Evolutionary conservation across 2,888 invertebrate genomes (phyloP).

Genomic region (Diadegma fenestrale): DNA sequence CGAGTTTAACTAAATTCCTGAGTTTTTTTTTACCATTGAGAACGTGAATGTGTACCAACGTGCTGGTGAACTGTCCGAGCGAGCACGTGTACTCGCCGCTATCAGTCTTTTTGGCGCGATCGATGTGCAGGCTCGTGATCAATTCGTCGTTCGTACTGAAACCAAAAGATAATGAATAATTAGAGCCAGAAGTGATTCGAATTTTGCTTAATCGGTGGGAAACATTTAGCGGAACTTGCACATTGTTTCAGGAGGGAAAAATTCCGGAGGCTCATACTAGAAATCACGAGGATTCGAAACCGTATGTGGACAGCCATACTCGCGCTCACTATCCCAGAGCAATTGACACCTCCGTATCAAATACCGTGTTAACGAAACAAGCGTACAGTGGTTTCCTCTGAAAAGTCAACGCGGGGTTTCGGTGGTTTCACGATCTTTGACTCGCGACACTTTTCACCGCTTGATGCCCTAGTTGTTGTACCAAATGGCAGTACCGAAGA

Average conservation of each 20-base stretch:
- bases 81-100: conserved; percentile 89
- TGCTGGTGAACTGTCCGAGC: conserved; percentile 88
- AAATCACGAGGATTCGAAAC: neutral
- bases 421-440: conserved; percentile 59
- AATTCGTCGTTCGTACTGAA: conserved; percentile 80
- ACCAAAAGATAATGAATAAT: conserved; percentile 60
- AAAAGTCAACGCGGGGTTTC: conserved; percentile 42
- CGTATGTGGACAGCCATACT: neutral
- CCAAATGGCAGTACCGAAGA: conserved; percentile 42
- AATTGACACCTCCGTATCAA: conserved; percentile 31
- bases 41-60: conserved; percentile 89
- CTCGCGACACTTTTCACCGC: conserved; percentile 53
- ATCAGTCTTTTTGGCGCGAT: conserved; percentile 87
- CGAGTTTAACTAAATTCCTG: neutral
- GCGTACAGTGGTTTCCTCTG: conserved; percentile 34
- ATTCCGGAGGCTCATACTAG: neutral
- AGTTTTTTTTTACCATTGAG: conserved; percentile 87
- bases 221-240: neutral
- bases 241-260: neutral
- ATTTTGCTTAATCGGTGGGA: neutral
- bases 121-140: conserved; percentile 81
- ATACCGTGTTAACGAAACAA: conserved; percentile 40
- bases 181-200: neutral
- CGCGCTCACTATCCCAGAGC: neutral
- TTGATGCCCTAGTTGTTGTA: conserved; percentile 36